Conservation (phyloP, 2,113 vertebrate species). For the Sturnira hondurensis region DNA sequence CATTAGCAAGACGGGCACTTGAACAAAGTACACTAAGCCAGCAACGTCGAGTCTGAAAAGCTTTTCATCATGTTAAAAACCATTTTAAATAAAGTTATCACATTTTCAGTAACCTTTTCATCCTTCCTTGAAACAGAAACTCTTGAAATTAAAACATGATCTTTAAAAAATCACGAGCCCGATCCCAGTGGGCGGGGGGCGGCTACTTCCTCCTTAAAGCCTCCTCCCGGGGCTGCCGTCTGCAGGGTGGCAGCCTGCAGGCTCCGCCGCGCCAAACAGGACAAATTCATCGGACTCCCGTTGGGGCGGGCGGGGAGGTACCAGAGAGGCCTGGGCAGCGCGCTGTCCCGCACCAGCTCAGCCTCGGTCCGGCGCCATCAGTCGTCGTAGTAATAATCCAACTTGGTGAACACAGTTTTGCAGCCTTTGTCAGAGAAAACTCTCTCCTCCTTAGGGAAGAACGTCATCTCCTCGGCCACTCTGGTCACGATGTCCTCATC, state of each 20-base stretch:
- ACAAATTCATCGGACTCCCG: not conserved
- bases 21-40: not conserved
- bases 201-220: not conserved
- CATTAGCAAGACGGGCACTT: not conserved
- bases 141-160: constrained; percentile 50
- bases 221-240: rapidly evolving
- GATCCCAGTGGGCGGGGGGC: not conserved
- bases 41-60: not conserved
- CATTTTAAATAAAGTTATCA: constrained; percentile 49
- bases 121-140: constrained; percentile 58
- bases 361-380: not conserved
- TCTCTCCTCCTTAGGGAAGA: constrained; percentile 90
- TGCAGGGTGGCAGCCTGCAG: not conserved
- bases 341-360: constrained; percentile 46
- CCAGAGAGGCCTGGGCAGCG: not conserved
- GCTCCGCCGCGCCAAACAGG: not conserved
- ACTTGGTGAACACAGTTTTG: constrained; percentile 92
- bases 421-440: constrained; percentile 94
- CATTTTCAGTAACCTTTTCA: constrained; percentile 48
- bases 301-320: rapidly evolving
- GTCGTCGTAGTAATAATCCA: constrained; percentile 89
- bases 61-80: constrained; percentile 56
- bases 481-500: constrained; percentile 78
- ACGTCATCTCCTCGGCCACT: constrained; percentile 89
- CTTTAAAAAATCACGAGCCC: constrained; percentile 3